Evolutionary conservation across 1,140 invertebrate genomes (phyloP).

Genomic region (Anoplolepis gracilipes): DNA sequence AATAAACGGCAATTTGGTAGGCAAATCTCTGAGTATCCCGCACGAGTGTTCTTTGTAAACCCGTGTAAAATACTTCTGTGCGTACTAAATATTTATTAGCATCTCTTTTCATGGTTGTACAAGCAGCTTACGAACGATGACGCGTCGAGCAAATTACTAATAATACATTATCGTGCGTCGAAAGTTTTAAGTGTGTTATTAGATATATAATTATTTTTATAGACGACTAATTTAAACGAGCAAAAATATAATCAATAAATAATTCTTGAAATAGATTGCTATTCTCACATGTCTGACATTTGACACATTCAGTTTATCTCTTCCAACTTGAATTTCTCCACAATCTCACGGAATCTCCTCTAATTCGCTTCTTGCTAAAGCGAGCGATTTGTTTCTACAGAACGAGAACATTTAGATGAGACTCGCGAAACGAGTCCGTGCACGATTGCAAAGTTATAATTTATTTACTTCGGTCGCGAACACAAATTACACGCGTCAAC

Average conservation of each 20-base stretch:
- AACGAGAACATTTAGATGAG: background rate
- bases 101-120: background rate
- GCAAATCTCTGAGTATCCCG: slow-evolving; percentile 55
- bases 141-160: background rate
- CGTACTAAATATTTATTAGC: slow-evolving; percentile 33
- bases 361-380: slow-evolving; percentile 2
- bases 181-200: too few relatives aligned
- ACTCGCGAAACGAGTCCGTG: background rate
- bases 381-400: slow-evolving; percentile 20
- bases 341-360: background rate
- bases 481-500: slow-evolving; percentile 82
- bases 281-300: background rate
- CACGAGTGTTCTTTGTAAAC: slow-evolving; percentile 16
- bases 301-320: background rate
- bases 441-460: slow-evolving; percentile 81
- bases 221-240: background rate
- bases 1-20: slow-evolving; percentile 77
- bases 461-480: slow-evolving; percentile 78
- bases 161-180: background rate
- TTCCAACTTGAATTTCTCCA: background rate
- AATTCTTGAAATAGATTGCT: background rate
- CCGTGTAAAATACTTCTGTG: background rate
- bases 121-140: background rate
- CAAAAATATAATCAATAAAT: background rate
- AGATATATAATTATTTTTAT: background rate